Conservation (phyloP, 92 coral and sea anemone species). For the Parazoanthus atlanticus region DNA sequence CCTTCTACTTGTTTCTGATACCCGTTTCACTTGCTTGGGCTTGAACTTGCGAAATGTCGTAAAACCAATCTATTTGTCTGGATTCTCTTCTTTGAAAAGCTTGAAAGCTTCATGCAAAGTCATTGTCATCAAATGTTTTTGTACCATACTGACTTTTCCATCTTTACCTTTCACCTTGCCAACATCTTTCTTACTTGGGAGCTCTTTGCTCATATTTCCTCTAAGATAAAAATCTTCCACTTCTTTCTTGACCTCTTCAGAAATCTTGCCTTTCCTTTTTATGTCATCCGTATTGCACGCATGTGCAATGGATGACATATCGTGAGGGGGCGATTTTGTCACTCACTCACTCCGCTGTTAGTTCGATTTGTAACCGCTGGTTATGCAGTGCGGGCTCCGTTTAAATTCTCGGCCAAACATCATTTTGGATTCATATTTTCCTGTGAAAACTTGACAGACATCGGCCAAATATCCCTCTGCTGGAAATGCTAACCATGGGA, state of each 20-base stretch:
- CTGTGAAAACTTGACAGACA: too few species aligned
- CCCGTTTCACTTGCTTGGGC: constrained; percentile 21
- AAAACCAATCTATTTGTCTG: constrained; percentile 33
- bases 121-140: constrained; percentile 21
- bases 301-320: too few species aligned
- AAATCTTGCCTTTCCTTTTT: too few species aligned
- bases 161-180: constrained; percentile 43
- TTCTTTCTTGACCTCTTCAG: constrained; percentile 45
- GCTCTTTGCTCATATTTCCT: constrained; percentile 54
- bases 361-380: too few species aligned
- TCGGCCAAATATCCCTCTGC: too few species aligned
- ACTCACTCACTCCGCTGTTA: too few species aligned
- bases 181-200: constrained; percentile 42
- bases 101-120: constrained; percentile 33
- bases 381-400: too few species aligned
- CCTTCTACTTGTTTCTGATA: constrained; percentile 38
- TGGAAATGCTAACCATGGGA: too few species aligned
- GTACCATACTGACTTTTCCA: constrained; percentile 34
- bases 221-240: constrained; percentile 41
- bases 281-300: too few species aligned
- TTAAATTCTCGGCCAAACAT: too few species aligned
- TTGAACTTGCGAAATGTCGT: constrained; percentile 25
- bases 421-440: too few species aligned
- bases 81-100: constrained; percentile 21
- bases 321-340: too few species aligned